Percentiles rank a stretch among this genome's conserved stretches.
Conservation (phyloP, 2,797 vertebrate species). For the Gouania willdenowi region DNA sequence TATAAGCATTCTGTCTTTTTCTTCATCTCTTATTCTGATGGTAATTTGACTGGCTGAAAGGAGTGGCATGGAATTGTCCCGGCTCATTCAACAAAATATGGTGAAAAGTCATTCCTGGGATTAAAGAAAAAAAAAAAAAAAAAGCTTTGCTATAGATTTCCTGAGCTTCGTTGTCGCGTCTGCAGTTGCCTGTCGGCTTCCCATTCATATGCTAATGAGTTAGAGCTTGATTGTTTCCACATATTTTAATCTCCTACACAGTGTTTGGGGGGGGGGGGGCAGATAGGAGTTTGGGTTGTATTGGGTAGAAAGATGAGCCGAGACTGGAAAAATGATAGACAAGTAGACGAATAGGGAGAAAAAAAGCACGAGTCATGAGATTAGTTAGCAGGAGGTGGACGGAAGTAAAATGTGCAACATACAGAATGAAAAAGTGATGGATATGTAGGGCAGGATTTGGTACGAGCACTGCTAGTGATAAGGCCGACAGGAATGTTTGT, state of each 20-base stretch:
- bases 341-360: conserved; percentile 21
- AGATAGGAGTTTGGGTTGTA: no score
- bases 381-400: conserved; percentile 14
- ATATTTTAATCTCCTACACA: conserved; percentile 75
- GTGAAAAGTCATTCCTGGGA: conserved; percentile 78
- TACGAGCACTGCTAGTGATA: conserved; percentile 17
- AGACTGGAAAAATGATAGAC: conserved; percentile 28
- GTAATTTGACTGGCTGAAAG: conserved; percentile 74
- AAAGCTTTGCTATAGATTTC: conserved; percentile 60
- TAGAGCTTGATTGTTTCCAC: conserved; percentile 78
- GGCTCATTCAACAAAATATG: conserved; percentile 73
- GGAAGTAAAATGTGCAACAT: conserved; percentile 30
- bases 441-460: conserved; percentile 13
- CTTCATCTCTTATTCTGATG: conserved; percentile 73
- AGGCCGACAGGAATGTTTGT: conserved; percentile 25
- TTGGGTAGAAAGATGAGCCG: neutral
- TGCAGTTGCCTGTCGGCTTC: conserved; percentile 51
- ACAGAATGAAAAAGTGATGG: conserved; percentile 9
- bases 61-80: conserved; percentile 62
- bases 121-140: conserved; percentile 46
- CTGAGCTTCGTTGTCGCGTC: conserved; percentile 60
- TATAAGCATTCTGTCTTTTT: conserved; percentile 65
- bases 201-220: conserved; percentile 80
- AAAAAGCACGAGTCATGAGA: conserved; percentile 7
- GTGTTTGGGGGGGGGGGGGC: conserved; percentile 24